phyloP scores from a whole-genome alignment of 2,797 vertebrate species.

The Liasis olivaceus region DNA sequence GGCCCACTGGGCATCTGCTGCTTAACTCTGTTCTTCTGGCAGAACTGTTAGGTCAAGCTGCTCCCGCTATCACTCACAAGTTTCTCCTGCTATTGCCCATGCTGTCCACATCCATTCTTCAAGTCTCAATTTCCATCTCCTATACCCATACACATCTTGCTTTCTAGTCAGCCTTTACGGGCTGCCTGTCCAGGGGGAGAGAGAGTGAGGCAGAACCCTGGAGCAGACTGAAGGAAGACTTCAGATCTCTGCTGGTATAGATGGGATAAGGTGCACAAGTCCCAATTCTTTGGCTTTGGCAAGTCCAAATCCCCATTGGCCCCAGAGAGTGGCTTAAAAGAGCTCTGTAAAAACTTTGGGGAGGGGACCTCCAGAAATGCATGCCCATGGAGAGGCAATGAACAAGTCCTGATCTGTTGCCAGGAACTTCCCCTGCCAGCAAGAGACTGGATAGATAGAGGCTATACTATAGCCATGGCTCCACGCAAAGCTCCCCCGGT shows the following conservation, averaged over 20 bases:
- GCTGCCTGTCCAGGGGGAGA: background rate
- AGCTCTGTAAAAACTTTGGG: background rate
- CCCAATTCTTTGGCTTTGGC: background rate
- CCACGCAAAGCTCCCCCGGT: background rate
- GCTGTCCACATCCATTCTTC: background rate
- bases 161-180: background rate
- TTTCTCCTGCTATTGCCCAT: background rate
- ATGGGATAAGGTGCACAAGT: background rate
- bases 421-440: background rate
- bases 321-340: background rate
- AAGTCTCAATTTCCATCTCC: background rate
- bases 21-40: background rate
- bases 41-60: background rate
- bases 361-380: background rate
- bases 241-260: background rate
- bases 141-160: background rate
- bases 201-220: background rate
- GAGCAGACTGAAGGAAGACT: background rate
- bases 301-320: background rate
- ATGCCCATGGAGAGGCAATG: background rate
- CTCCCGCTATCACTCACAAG: background rate
- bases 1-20: background rate
- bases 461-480: background rate
- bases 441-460: background rate
- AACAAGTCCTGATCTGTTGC: background rate